phyloP scores from a whole-genome alignment of 2,888 invertebrate genomes.

The Limnephilus lunatus region DNA sequence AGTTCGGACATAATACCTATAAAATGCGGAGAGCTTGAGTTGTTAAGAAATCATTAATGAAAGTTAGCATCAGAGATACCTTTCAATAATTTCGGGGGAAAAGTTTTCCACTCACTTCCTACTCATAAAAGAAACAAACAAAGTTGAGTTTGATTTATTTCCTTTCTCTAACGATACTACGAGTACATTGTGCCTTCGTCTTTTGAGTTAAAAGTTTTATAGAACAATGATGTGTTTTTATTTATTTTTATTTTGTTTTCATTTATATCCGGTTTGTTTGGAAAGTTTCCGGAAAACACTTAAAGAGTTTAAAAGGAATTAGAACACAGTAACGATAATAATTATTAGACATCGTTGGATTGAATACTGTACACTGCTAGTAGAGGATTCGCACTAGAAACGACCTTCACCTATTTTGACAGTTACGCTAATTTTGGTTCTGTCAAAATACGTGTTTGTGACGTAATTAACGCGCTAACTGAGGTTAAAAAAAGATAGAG shows the following conservation, averaged over 20 bases:
- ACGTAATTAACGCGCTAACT: no score
- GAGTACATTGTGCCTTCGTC: constrained; percentile 9
- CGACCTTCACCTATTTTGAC: no score
- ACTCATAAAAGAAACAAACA: constrained; percentile 27
- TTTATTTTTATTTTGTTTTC: neutral
- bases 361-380: no score
- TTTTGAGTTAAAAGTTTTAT: neutral
- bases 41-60: neutral
- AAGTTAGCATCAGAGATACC: neutral
- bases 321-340: no score
- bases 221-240: neutral
- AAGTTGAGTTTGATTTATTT: constrained; percentile 23
- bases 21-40: neutral
- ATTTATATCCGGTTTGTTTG: neutral
- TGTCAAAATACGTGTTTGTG: no score
- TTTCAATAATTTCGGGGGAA: constrained; percentile 11
- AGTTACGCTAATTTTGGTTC: no score
- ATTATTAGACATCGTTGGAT: no score
- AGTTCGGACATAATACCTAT: neutral
- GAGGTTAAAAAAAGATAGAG: no score
- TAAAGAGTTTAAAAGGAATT: no score
- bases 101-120: constrained; percentile 28
- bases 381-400: no score
- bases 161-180: constrained; percentile 15
- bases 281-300: neutral